Evolutionary conservation across 2,888 invertebrate species (phyloP), one percentile per base, ranked within the genome.

Genomic region (Eupithecia dodoneata): DNA sequence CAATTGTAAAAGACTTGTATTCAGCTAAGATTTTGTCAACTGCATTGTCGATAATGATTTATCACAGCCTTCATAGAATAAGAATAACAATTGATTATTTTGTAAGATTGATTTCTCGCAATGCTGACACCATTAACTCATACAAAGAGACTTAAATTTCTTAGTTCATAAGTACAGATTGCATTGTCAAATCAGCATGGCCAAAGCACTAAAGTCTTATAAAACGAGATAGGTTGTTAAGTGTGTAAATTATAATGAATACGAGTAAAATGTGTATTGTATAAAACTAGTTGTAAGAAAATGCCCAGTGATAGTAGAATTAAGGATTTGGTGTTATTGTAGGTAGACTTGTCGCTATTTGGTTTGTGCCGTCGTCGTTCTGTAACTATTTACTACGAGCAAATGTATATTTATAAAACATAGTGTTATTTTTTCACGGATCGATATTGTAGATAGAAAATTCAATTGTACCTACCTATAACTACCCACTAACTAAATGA

Each of bases 301-400:
- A 94, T 92, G 90, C 93, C 94, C 92, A 93, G 95, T 95, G 95
- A 95, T 95, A 95, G 88, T 95, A 95, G 94, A 86, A 84, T 86
- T 95, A 95, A 94, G 94, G 85, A 86, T 90, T 92, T 90, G 87
- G 84, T 86, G 87, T 86, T 81, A 82, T 83, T 85, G 81, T 84
- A 86, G 85, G 81, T 84, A 86, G 85, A 84, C 82, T 81, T 90
- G 87, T 90, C 88, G 88, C 91, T 88, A 89, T 74, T 88, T 90
- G 87, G 79, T 81, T 87, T 89, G 89, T 90, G 89, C 92, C 92
- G 88, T 88, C 92, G 88, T 88, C 88, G 87, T 90, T 88, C 88
- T 88, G 85, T 79, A 89, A 87, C 89, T 88, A 88, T 86, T 81
- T 85, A 83, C 76, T 76, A 74, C 74, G 76, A 81, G 83, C 82